Percentiles rank a stretch among this genome's conserved stretches.
These are phyloP conservation scores for Polylopha cassiicola DNA, from an alignment of 2,888 invertebrate species.

Conservation along the genomic window DNA sequence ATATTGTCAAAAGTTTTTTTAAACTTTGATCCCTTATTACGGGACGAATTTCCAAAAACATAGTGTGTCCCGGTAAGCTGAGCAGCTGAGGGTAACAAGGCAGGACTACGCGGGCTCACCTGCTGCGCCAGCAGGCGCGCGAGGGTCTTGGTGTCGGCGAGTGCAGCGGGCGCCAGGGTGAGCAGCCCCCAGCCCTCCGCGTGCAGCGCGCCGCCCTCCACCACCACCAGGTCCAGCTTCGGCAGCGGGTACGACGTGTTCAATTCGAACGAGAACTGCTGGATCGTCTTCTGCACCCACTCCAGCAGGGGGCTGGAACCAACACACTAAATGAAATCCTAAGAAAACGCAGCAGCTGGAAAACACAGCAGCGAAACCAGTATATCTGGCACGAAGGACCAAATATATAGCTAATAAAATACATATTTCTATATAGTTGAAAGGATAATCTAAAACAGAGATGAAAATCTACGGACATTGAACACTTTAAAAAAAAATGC, in stretches of 20 bases:
- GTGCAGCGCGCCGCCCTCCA: slow-evolving; percentile 82
- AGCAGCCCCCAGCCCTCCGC: slow-evolving; percentile 91
- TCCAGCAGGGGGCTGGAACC: slow-evolving; percentile 77
- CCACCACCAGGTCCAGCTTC: slow-evolving; percentile 87
- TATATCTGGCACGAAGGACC: too few species aligned
- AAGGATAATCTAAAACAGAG: too few species aligned
- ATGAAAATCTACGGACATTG: too few species aligned
- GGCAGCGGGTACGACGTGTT: slow-evolving; percentile 88
- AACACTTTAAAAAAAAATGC: too few species aligned
- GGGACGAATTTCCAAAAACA: too few species aligned
- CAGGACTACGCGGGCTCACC: slow-evolving; percentile 46
- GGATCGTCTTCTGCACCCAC: slow-evolving; percentile 86
- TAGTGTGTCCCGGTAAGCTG: too few species aligned
- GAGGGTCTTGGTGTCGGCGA: slow-evolving; percentile 62
- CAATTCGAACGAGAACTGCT: slow-evolving; percentile 87
- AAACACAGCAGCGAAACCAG: too few species aligned
- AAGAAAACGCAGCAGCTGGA: slow-evolving; percentile 1
- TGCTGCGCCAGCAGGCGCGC: slow-evolving; percentile 83
- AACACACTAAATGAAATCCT: slow-evolving; percentile 10
- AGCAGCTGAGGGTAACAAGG: too few species aligned
- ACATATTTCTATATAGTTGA: too few species aligned
- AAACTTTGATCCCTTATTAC: too few species aligned
- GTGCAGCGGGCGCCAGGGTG: slow-evolving; percentile 52
- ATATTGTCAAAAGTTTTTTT: too few species aligned
- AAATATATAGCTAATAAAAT: too few species aligned